These are phyloP conservation scores for Rhingia rostrata DNA, from an alignment of 2,888 invertebrate species.

Conservation along the genomic window DNA sequence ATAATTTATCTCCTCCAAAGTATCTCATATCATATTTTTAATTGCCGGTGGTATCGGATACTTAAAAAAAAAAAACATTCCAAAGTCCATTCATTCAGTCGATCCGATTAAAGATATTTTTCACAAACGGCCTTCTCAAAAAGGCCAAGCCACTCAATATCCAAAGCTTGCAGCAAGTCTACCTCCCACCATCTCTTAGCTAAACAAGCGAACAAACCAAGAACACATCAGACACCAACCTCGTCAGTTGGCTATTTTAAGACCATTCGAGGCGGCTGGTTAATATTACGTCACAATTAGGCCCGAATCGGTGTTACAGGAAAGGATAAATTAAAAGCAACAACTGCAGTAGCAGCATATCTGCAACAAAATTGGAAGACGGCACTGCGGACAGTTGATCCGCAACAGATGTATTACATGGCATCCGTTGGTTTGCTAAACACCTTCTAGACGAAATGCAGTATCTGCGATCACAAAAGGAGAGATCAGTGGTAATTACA, in stretches of 20 bases:
- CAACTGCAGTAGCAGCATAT: background rate
- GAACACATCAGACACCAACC: conserved; percentile 5
- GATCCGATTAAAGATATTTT: conserved; percentile 40
- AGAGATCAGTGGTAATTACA: conserved; percentile 34
- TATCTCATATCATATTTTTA: conserved; percentile 2
- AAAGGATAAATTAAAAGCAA: conserved; percentile 52
- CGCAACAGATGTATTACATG: conserved; percentile 35
- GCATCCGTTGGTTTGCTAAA: conserved; percentile 30
- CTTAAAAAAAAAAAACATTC: conserved; percentile 2
- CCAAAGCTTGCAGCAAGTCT: conserved; percentile 32
- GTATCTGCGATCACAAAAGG: conserved; percentile 15
- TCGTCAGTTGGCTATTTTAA: conserved; percentile 53
- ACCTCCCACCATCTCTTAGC: conserved; percentile 36
- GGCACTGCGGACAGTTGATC: conserved; percentile 17
- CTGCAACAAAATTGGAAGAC: conserved; percentile 24
- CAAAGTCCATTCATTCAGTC: conserved; percentile 47
- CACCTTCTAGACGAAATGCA: conserved; percentile 14
- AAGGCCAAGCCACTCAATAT: conserved; percentile 51
- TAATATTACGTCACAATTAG: conserved; percentile 53
- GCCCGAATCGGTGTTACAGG: conserved; percentile 45
- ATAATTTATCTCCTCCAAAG: background rate
- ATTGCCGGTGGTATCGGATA: background rate
- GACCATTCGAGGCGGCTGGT: conserved; percentile 18
- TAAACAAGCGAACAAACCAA: background rate
- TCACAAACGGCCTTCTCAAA: conserved; percentile 61